Percentiles rank a stretch among this genome's conserved stretches.
These are phyloP conservation scores for Lamproptera curius DNA, from an alignment of 2,888 invertebrate genomes.

Conservation along the genomic window DNA sequence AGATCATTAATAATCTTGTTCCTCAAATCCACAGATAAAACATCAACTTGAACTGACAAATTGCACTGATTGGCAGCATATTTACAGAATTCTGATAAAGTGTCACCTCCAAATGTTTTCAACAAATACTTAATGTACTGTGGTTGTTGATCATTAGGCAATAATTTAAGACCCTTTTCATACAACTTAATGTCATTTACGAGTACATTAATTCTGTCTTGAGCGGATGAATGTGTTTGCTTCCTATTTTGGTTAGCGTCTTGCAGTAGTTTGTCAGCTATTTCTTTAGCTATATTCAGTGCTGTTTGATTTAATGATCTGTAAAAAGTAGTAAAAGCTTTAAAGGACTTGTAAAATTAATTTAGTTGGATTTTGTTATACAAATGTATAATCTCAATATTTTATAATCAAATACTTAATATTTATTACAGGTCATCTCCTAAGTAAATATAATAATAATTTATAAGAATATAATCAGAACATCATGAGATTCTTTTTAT, in stretches of 20 bases:
- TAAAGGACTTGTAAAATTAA: background rate
- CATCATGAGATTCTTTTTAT: too few relatives aligned
- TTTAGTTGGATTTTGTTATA: too few relatives aligned
- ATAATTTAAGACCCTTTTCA: slow-evolving; percentile 85
- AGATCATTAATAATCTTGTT: slow-evolving; percentile 84
- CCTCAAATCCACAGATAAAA: slow-evolving; percentile 81
- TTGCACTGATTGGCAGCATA: slow-evolving; percentile 88
- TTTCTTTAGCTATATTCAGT: slow-evolving; percentile 82
- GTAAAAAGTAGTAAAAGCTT: slow-evolving; percentile 30
- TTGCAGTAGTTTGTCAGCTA: slow-evolving; percentile 86
- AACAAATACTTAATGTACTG: slow-evolving; percentile 89
- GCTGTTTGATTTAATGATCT: slow-evolving; percentile 83
- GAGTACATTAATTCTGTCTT: slow-evolving; percentile 89
- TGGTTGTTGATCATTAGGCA: slow-evolving; percentile 80
- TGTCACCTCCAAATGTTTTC: slow-evolving; percentile 90
- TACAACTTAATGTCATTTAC: slow-evolving; percentile 87
- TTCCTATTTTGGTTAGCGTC: slow-evolving; percentile 83
- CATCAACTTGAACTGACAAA: slow-evolving; percentile 78
- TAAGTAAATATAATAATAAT: too few relatives aligned
- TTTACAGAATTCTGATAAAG: slow-evolving; percentile 86
- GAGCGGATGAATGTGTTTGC: slow-evolving; percentile 88
- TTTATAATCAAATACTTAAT: too few relatives aligned
- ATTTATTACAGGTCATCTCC: too few relatives aligned
- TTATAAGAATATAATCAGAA: too few relatives aligned
- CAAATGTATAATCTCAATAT: too few relatives aligned